Base-by-base conservation (phyloP, 2,797 vertebrate species). In the Enteromius thamalakanensis region DNA sequence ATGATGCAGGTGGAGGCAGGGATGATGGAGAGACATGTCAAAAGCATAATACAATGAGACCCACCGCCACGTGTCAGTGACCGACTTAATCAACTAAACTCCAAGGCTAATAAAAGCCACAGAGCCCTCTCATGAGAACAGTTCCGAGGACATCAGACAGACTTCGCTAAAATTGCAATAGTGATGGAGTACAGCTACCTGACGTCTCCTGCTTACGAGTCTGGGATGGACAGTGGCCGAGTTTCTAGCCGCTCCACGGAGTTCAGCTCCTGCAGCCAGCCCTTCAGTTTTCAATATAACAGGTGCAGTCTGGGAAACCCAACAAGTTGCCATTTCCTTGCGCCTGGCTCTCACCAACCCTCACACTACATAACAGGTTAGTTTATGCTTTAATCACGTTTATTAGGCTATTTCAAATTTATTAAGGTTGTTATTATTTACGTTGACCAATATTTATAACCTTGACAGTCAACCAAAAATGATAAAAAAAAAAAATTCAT, bases 101-200 rank as follows among this genome's bases (percentile, higher is more conserved):
- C 23, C 42, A 47, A 40, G 55, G 40, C 42, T 75, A 75, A 81
- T 96, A 96, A 96, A 96, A 96, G 96, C 65, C 49, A 68, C 95
- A 96, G 96, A 96, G 96, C 96, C 85, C 90, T 91, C 90, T 88
- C 92, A 9, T 51, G 21, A 71, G n/a, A 55, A 17, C 58, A 42
- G 47, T 42, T 23, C 32, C 32, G 55, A 40, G 45, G 58, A 79
- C n/a, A 21, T 49, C 45, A 53, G 21, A 45, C 58, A 84, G 32
- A 64, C 37, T 23, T 53, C 11, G 29, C 6, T 8, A 60, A n/a
- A 40, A 15, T 85, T 45, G 49, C 34, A n/a, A 34, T 55, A 40
- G 97, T 98, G 96, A 99, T 99, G 98, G 98, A 98, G 96, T 99
- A 99, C 96, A 98, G 97, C 96, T 99, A 99, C 96, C 96, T 99